Base-by-base conservation (phyloP, 2,888 invertebrate genomes). In the Scaeva pyrastri region DNA sequence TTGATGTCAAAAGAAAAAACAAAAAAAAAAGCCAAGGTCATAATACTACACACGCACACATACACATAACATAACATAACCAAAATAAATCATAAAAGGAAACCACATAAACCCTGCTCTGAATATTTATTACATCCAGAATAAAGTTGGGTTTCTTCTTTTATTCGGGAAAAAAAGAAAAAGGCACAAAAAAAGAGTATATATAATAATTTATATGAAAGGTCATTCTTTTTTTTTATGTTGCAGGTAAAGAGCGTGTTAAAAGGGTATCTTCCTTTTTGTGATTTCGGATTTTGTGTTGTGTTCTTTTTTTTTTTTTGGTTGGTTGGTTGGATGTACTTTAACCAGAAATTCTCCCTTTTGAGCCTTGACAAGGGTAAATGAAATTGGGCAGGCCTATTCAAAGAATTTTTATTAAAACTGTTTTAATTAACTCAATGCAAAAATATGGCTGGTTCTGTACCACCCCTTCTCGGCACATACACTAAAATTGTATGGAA, bases 51-150 rank as follows among this genome's bases (percentile, higher is more conserved):
- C 31, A 31, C 31, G 2, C 31, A 31, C 31, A 31, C 31, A 31
- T 31, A 31, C 36, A 36, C 12, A 14, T 39, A 39, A 68, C 78
- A 74, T 56, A 71, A 79, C 64, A 52, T 68, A 79, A 74, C 55
- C 56, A 60, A 45, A 62, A 83, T 83, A 83, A 83, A 83, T 79
- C 83, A 83, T 83, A 83, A 83, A 83, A 62, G 78, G 21, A 68
- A 78, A 60, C 83, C 83, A 78, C 78, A 83, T 83, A 83, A 79
- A 83, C 74, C 79, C 56, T 56, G 50, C 26, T 52, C 62, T 23
- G 70, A 41, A 60, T 74, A 83, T 79, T 83, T 83, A 83, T 83
- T 83, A 83, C 58, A 58, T 78, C 64, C 71, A 50, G 36, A 41
- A 19, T 31, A 41, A 36, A 41, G 41, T 66, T 74, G 19, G 31